These are phyloP conservation scores for Abrostola triplasia DNA, from an alignment of 2,888 invertebrate species.

Conservation along the genomic window DNA sequence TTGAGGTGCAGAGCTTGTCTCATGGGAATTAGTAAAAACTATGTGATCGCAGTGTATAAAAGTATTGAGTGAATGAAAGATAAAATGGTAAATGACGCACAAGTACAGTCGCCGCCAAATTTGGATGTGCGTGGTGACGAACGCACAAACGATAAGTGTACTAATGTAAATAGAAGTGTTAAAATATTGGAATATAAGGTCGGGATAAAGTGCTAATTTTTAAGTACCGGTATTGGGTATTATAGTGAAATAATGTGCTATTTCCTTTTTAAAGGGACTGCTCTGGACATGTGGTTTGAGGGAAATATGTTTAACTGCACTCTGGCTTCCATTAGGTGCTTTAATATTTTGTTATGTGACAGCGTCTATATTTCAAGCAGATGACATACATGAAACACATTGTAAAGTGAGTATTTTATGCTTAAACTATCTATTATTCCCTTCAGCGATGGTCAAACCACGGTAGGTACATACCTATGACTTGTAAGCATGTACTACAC, in stretches of 20 bases:
- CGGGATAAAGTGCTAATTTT: slow-evolving; percentile 30
- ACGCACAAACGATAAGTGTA: slow-evolving; percentile 74
- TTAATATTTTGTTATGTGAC: slow-evolving; percentile 96
- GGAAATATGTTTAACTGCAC: slow-evolving; percentile 94
- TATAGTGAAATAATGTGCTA: slow-evolving; percentile 23
- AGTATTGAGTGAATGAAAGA: slow-evolving; percentile 68
- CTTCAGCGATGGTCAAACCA: not conserved
- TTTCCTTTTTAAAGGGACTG: slow-evolving; percentile 77
- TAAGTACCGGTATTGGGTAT: slow-evolving; percentile 21
- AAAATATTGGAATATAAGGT: slow-evolving; percentile 82
- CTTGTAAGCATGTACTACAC: not conserved
- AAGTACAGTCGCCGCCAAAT: slow-evolving; percentile 81
- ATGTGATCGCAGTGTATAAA: slow-evolving; percentile 70
- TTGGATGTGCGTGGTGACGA: slow-evolving; percentile 73
- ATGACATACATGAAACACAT: slow-evolving; percentile 98
- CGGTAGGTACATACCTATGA: not conserved
- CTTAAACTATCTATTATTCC: not conserved
- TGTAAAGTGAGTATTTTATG: slow-evolving; percentile 93
- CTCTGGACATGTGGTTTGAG: slow-evolving; percentile 93
- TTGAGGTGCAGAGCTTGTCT: slow-evolving; percentile 33
- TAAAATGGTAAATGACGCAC: slow-evolving; percentile 87
- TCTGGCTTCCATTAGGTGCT: slow-evolving; percentile 95
- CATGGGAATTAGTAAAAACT: slow-evolving; percentile 54
- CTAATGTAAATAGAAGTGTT: slow-evolving; percentile 70
- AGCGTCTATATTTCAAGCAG: slow-evolving; percentile 96